Base-by-base conservation (phyloP, 2,888 invertebrate genomes). In the Melinaea marsaeus region DNA sequence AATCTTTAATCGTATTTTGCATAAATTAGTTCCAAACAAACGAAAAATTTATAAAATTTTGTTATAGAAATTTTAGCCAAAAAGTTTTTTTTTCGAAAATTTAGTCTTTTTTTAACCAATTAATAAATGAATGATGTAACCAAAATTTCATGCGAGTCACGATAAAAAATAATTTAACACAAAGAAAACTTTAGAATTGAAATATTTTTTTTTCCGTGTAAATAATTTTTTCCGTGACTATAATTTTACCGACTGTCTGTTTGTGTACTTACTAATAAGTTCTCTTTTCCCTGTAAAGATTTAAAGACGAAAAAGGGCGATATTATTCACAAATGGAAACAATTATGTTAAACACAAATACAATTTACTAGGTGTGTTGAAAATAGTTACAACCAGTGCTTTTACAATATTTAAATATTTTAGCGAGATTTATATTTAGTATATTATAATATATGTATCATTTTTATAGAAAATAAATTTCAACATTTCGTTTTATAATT, bases 251-350 rank as follows among this genome's bases (percentile, higher is more conserved):
- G 77, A 75, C 77, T 77, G 61, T 66, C 69, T 70, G 70, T 65
- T 70, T 64, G 71, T 71, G 83, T 90, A 91, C 91, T 91, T 84
- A 91, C 91, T 88, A 91, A 88, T 87, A 91, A 85, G 79, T 86
- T 91, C 82, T 91, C 89, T 86, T 87, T 90, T 69, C 90, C 91
- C 91, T 91, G 91, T 66, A 91, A 90, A 51, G 84, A 88, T 84
- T 85, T 78, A 86, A 85, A 84, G 78, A 86, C 78, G 79, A 79
- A 75, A 79, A 82, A 71, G 71, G 71, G 68, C 75, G 76, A 74
- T 70, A 86, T 88, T 89, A 88, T 84, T 88, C 84, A 89, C 88
- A 80, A 78, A 72, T 73, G 72, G 70, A 72, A 65, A 67, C 62
- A 65, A 67, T 59, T 60, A 61, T 59, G 65, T 67, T 67, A 69